phyloP scores from a whole-genome alignment of 2,797 vertebrate species.

The Cetoscarus ocellatus region DNA sequence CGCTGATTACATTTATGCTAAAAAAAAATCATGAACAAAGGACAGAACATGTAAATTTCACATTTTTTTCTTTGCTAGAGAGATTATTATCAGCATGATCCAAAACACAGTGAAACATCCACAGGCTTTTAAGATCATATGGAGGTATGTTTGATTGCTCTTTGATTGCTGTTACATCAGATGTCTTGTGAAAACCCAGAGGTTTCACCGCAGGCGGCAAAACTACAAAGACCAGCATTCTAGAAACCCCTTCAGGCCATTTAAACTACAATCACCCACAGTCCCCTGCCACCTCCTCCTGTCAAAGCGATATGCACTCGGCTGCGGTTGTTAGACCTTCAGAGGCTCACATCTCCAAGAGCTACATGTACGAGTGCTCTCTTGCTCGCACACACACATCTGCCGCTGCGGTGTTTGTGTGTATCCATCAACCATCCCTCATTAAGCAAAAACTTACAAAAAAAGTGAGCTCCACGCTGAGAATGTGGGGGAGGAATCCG shows the following conservation, averaged over 20 bases:
- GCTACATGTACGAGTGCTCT: conserved; percentile 23
- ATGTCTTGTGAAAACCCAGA: conserved; percentile 58
- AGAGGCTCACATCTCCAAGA: conserved; percentile 37
- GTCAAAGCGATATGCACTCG: conserved; percentile 48
- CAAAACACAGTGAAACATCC: too few species aligned
- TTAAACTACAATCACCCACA: conserved; percentile 65
- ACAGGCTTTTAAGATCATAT: neutral
- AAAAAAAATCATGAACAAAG: too few species aligned
- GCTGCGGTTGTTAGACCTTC: conserved; percentile 52
- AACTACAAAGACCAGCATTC: conserved; percentile 66
- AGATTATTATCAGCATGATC: too few species aligned
- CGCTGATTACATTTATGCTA: too few species aligned
- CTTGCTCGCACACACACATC: conserved; percentile 9
- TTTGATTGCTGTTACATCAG: conserved; percentile 56
- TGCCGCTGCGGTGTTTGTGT: conserved; percentile 37
- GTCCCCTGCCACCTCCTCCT: conserved; percentile 51
- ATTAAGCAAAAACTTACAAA: conserved; percentile 70
- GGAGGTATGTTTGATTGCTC: conserved; percentile 37
- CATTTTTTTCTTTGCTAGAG: too few species aligned
- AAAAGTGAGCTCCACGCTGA: conserved; percentile 66
- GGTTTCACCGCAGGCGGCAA: conserved; percentile 55
- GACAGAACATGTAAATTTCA: too few species aligned
- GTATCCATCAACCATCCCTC: conserved; percentile 57
- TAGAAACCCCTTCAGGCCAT: conserved; percentile 62
- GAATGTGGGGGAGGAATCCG: conserved; percentile 71